A percentile compares a stretch with the other conserved stretches of the same genome.
Conservation (phyloP, 2,113 vertebrate species). For the pig (Sus scrofa) region DNA sequence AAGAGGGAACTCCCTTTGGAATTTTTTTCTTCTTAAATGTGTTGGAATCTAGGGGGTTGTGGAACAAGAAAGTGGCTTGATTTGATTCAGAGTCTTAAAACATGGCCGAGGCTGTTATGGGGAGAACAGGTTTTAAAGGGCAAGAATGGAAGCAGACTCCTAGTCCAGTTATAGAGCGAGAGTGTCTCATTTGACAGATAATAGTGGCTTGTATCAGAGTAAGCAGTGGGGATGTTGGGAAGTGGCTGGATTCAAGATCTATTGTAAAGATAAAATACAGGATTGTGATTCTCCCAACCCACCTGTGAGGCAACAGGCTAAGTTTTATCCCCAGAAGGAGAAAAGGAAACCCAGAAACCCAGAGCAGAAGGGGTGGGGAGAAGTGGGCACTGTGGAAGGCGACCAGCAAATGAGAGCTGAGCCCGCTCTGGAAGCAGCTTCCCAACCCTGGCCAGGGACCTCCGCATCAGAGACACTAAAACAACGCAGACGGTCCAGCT, state of each 20-base stretch:
- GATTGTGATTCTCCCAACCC: not conserved
- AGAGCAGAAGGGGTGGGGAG: not conserved
- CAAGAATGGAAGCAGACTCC: not conserved
- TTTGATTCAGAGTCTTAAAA: not conserved
- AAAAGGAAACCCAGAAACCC: not conserved
- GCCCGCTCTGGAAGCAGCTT: not conserved
- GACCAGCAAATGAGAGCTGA: not conserved
- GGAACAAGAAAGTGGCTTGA: not conserved
- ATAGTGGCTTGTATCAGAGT: not conserved
- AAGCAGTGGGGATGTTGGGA: too few relatives aligned
- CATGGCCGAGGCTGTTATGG: too few relatives aligned
- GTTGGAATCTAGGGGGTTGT: not conserved
- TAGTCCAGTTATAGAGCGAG: not conserved
- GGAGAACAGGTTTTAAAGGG: not conserved
- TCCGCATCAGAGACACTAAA: too few relatives aligned
- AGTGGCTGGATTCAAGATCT: not conserved
- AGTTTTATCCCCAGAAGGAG: not conserved
- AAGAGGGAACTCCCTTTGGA: not conserved
- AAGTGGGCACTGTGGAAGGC: rapidly evolving
- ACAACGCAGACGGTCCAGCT: not conserved
- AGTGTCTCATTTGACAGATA: not conserved
- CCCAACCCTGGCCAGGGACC: not conserved
- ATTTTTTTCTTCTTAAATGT: not conserved
- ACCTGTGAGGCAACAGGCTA: not conserved
- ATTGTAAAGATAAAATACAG: not conserved